Base-by-base conservation (phyloP, 2,797 vertebrate species). In the Schizothorax lantsangensis region DNA sequence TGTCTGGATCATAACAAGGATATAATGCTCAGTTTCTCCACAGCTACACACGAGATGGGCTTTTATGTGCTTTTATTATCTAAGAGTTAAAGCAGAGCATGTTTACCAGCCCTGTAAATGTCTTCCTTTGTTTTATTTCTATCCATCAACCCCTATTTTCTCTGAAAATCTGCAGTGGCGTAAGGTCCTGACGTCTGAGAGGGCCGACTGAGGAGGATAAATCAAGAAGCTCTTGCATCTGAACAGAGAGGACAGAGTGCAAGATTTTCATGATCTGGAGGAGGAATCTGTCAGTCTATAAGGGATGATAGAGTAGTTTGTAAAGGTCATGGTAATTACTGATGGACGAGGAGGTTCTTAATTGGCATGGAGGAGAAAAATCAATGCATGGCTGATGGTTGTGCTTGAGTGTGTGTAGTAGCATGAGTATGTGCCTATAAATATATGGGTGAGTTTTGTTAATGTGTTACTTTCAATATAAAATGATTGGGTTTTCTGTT, bases 291-390 rank as follows among this genome's bases (percentile, higher is more conserved):
- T 15, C 43, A 26, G 30, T 81, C 14, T 57, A 83, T 45, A 38
- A 38, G 49, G 36, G 33, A 87, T 81, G 77, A 88, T 85, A 88
- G 85, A 69, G 66, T 15, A 47, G 30, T 83, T 71, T 80, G 52
- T 75, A 89, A 90, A 90, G 81, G 85, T 89, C 83, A 89, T n/a
- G 81, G 71, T 88, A 86, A 89, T 91, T 88, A 91, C 33, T 68
- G 62, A 68, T 33, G 47, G 69, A 86, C 30, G 49, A 86, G 80
- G 64, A 82, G 26, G 59, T 38, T 72, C 73, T 57, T 54, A 86
- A 86, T 78, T 84, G 69, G 47, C 43, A 79, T 6, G 1, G 23
- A 59, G 38, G 36, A 54, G 45, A 74, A 47, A 83, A 40, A 85
- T 84, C 43, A 10, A 86, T 88, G 81, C 33, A 68, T 6, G 47